phyloP scores from a whole-genome alignment of 2,113 vertebrate genomes.

The Periophthalmodon schlosseri region DNA sequence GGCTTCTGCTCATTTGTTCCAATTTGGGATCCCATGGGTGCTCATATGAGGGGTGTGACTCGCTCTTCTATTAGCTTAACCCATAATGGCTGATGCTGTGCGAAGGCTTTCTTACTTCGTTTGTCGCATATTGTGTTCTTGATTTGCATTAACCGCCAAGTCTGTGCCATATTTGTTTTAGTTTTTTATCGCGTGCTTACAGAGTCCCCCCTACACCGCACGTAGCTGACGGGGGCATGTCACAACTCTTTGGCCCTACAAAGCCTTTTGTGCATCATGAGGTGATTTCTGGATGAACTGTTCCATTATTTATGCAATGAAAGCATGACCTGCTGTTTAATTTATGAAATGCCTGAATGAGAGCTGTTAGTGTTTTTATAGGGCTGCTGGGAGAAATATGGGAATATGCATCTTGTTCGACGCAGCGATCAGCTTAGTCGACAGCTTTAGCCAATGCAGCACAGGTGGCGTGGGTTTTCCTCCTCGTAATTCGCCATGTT shows the following conservation, averaged over 20 bases:
- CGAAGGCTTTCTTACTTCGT: constrained; percentile 19
- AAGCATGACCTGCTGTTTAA: constrained; percentile 68
- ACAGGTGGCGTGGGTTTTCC: constrained; percentile 1
- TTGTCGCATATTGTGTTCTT: constrained; percentile 33
- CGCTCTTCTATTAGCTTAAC: constrained; percentile 10
- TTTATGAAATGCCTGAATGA: constrained; percentile 60
- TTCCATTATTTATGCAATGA: constrained; percentile 63
- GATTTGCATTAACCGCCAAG: constrained; percentile 46
- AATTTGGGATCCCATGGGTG: background rate
- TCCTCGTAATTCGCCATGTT: constrained; percentile 2
- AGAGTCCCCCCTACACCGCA: constrained; percentile 22
- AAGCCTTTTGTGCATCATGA: constrained; percentile 59
- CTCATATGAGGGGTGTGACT: constrained; percentile 2
- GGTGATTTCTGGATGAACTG: constrained; percentile 55
- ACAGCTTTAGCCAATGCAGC: background rate
- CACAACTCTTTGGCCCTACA: constrained; percentile 44
- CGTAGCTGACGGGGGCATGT: constrained; percentile 47
- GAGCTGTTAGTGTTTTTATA: constrained; percentile 28
- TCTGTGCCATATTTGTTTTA: constrained; percentile 51
- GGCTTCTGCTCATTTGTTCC: background rate
- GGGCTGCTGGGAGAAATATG: constrained; percentile 26
- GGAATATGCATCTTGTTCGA: constrained; percentile 14
- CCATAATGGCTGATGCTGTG: constrained; percentile 26
- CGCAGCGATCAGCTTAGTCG: constrained; percentile 20
- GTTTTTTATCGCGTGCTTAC: constrained; percentile 55